phyloP scores from a whole-genome alignment of 2,888 invertebrate species.

The Caenorhabditis becei region DNA sequence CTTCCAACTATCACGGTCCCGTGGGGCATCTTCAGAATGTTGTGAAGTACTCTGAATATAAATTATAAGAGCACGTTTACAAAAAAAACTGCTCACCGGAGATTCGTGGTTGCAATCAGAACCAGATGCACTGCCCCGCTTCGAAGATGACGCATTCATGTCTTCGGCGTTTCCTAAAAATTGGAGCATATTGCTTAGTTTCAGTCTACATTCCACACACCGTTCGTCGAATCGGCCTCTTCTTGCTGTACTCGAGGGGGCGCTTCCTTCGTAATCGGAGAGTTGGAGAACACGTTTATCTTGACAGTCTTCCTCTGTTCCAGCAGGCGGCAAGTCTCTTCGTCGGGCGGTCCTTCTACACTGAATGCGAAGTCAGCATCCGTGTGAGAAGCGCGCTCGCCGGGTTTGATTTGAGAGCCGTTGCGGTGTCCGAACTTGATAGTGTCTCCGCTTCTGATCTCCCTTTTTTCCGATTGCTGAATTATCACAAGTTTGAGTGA shows the following conservation, averaged over 20 bases:
- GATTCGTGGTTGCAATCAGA: no score
- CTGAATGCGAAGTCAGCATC: slow-evolving; percentile 32
- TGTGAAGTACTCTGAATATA: neutral
- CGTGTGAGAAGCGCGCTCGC: slow-evolving; percentile 60
- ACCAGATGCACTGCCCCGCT: no score
- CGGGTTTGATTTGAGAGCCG: slow-evolving; percentile 82
- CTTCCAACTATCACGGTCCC: no score
- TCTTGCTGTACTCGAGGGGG: slow-evolving; percentile 13
- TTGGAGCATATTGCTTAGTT: no score
- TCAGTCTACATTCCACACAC: no score
- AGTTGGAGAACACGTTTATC: slow-evolving; percentile 2
- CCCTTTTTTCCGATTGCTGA: slow-evolving; percentile 4
- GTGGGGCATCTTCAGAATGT: no score
- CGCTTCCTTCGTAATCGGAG: neutral
- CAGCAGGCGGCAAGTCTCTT: neutral
- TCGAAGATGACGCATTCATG: no score
- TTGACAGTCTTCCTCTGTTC: neutral
- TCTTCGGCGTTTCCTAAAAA: no score
- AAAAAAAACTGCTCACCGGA: no score
- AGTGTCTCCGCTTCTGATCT: slow-evolving; percentile 81
- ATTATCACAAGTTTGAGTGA: neutral
- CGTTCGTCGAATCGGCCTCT: slow-evolving; percentile 35
- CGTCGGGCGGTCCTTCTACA: neutral
- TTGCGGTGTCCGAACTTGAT: slow-evolving; percentile 83
- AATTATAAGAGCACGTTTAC: neutral